A percentile compares a stretch with the other conserved stretches of the same genome.
Evolutionary conservation across 2,888 invertebrate species (phyloP).

Genomic region (Aleiodes alternator): DNA sequence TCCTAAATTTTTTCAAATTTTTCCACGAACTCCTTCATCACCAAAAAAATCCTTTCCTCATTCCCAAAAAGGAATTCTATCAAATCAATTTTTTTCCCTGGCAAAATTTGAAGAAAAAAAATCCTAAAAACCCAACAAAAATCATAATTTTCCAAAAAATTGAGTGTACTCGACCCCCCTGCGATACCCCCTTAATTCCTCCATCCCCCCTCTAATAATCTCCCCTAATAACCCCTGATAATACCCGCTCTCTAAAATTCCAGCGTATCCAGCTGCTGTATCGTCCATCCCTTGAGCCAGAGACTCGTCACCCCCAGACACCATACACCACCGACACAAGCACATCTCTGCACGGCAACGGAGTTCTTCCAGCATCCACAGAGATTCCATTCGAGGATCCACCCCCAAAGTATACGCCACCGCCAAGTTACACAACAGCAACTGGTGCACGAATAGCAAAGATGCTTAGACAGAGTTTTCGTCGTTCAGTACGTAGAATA

Average conservation of each 20-base stretch:
- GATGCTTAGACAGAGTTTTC: slow-evolving; percentile 84
- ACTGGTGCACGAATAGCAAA: slow-evolving; percentile 90
- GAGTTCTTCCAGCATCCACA: slow-evolving; percentile 65
- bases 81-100: too few relatives aligned
- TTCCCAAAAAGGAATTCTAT: too few relatives aligned
- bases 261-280: slow-evolving; percentile 91
- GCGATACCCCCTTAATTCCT: too few relatives aligned
- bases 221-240: too few relatives aligned
- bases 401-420: slow-evolving; percentile 95
- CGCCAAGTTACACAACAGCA: slow-evolving; percentile 94
- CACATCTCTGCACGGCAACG: slow-evolving; percentile 67
- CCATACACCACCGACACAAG: slow-evolving; percentile 63
- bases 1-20: too few relatives aligned
- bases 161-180: too few relatives aligned
- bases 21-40: too few relatives aligned
- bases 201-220: too few relatives aligned
- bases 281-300: slow-evolving; percentile 82
- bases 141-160: too few relatives aligned
- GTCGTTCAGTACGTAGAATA: slow-evolving; percentile 86
- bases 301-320: slow-evolving; percentile 71
- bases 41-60: too few relatives aligned
- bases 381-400: slow-evolving; percentile 81
- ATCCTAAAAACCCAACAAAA: too few relatives aligned
- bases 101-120: neutral
- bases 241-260: slow-evolving; percentile 56